These are phyloP conservation scores for Pachypeltis micranthus DNA, from an alignment of 1,140 invertebrate genomes.

Conservation along the genomic window DNA sequence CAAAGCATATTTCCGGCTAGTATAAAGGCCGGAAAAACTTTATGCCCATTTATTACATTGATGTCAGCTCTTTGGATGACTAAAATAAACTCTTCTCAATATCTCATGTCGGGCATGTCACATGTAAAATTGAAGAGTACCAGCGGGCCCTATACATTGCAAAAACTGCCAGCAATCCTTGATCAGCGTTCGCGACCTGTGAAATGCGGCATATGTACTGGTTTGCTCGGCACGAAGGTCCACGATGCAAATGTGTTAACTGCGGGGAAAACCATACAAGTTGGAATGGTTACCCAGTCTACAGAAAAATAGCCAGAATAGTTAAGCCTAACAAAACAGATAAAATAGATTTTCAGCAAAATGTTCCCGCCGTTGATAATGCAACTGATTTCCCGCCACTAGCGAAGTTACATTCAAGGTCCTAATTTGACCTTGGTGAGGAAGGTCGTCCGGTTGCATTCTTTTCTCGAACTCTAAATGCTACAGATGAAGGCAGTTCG, in stretches of 20 bases:
- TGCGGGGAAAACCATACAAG: not conserved
- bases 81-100: not conserved
- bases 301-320: not conserved
- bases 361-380: not conserved
- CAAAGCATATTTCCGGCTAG: not conserved
- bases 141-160: not conserved
- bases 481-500: too few relatives aligned
- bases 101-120: not conserved
- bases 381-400: not conserved
- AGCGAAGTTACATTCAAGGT: not conserved
- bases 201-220: not conserved
- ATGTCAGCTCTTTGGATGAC: not conserved
- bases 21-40: not conserved
- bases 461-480: too few relatives aligned
- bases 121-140: not conserved
- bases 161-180: not conserved
- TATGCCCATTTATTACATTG: not conserved
- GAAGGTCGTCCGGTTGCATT: too few relatives aligned
- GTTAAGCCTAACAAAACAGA: not conserved
- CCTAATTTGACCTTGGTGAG: too few relatives aligned
- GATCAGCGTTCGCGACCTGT: not conserved
- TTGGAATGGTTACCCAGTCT: not conserved
- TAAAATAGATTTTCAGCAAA: not conserved
- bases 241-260: not conserved
- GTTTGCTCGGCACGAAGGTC: not conserved